Evolutionary conservation across 2,797 vertebrate species (phyloP).

Genomic region (Micropoecilia bifurca): DNA sequence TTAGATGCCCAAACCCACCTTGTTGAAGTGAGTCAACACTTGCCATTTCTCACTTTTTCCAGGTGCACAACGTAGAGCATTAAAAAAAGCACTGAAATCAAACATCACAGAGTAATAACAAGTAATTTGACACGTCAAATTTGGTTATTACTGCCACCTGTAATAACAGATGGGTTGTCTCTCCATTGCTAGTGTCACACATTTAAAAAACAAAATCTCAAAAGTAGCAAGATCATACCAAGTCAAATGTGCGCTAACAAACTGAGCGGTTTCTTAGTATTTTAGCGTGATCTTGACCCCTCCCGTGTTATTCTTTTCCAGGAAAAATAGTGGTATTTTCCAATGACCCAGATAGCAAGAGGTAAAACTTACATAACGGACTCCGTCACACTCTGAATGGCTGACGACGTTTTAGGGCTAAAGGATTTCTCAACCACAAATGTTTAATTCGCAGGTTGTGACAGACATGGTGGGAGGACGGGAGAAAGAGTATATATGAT

Average conservation of each 20-base stretch:
- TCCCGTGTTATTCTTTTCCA: slow-evolving; percentile 28
- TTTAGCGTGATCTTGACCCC: slow-evolving; percentile 21
- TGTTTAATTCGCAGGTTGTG: slow-evolving; percentile 65
- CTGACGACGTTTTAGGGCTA: slow-evolving; percentile 59
- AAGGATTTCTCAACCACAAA: slow-evolving; percentile 64
- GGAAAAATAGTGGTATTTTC: slow-evolving; percentile 21
- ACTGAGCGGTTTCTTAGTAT: slow-evolving; percentile 3
- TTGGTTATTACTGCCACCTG: not conserved
- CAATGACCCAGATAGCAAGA: slow-evolving; percentile 49
- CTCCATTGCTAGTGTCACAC: not conserved
- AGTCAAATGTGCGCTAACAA: not conserved
- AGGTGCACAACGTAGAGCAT: slow-evolving; percentile 21
- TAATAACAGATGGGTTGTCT: not conserved
- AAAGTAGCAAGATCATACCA: not conserved
- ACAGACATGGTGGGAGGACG: slow-evolving; percentile 37
- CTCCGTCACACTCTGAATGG: slow-evolving; percentile 48
- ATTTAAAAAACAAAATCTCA: not conserved
- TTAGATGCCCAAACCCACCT: not conserved
- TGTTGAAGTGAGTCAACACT: slow-evolving; percentile 10
- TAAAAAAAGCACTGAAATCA: slow-evolving; percentile 7
- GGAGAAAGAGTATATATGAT: slow-evolving; percentile 14
- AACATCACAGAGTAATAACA: not conserved
- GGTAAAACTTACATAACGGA: slow-evolving; percentile 58
- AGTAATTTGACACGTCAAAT: not conserved
- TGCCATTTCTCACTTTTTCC: not conserved